These are phyloP conservation scores for Armadillidium nasatum DNA, from an alignment of 1,140 invertebrate species.

Conservation along the genomic window DNA sequence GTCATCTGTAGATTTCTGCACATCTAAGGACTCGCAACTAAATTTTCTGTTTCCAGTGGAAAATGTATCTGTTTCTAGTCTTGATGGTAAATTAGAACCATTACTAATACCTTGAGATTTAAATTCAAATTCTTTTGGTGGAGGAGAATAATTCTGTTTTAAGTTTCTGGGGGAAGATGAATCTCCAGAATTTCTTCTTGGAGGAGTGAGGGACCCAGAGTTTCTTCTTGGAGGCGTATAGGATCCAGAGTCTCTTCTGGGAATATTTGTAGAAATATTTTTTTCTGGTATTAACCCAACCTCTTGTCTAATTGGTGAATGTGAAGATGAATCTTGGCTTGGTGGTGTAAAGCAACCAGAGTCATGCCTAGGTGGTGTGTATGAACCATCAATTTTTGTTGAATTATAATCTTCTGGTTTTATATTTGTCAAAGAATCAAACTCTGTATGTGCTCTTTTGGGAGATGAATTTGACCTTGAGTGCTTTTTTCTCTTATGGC, in stretches of 20 bases:
- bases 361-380: background rate
- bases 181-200: background rate
- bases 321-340: background rate
- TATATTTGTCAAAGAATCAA: background rate
- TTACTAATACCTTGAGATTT: too few relatives aligned
- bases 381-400: background rate
- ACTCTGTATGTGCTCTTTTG: background rate
- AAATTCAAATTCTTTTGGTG: too few relatives aligned
- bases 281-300: background rate
- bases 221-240: background rate
- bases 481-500: background rate
- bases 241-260: background rate
- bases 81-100: background rate
- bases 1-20: background rate
- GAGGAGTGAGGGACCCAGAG: background rate
- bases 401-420: background rate
- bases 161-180: background rate
- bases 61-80: background rate
- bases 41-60: background rate
- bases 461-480: background rate
- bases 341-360: slow-evolving; percentile 3
- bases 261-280: background rate
- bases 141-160: background rate
- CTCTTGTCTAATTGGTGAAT: background rate
- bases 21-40: background rate